Base-by-base conservation (phyloP, 2,797 vertebrate genomes). In the Cottoperca gobio region DNA sequence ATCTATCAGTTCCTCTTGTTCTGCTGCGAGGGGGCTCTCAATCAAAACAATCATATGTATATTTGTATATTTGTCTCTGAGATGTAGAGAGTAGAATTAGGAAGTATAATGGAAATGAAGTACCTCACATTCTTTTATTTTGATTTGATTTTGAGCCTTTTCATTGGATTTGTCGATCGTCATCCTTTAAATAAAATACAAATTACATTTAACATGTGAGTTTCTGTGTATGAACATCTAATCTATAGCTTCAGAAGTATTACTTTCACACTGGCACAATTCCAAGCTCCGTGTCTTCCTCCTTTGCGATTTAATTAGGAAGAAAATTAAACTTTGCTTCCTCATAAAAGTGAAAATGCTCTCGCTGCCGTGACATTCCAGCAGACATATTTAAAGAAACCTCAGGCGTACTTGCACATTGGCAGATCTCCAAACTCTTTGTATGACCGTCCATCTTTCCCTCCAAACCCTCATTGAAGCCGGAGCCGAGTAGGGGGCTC, bases 361-460 rank as follows among this genome's bases (percentile, higher is more conserved):
- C 64, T 67, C 45, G n/a, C 39, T 61, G 66, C 45, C 67, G 73
- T 40, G 57, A 40, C 59, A 50, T 88, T 86, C 82, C 85, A 71
- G 52, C 58, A 69, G 58, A 66, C 33, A 66, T 62, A 83, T 83
- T 73, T 83, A 63, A 83, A 77, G 53, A 81, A 86, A 88, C 76
- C 69, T 84, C 77, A 50, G 61, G 78, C 35, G 28, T 73, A 84
- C 70, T 84, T 78, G 50, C 59, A 73, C 57, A 5, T 31, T 87
- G 80, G 79, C 85, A 76, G 40, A 63, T 6, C 55, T 85, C 85
- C 84, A 86, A 10, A 58, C 42, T 59, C 73, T 76, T 79, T 86
- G 78, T 73, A 67, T 12, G 55, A 65, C 7, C 24, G 33, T 83
- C 84, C 83, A 84, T 85, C 80, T 67, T 85, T 76, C 45, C 75